Base-by-base conservation (phyloP, 2,888 invertebrate species). In the Noctua fimbriata region DNA sequence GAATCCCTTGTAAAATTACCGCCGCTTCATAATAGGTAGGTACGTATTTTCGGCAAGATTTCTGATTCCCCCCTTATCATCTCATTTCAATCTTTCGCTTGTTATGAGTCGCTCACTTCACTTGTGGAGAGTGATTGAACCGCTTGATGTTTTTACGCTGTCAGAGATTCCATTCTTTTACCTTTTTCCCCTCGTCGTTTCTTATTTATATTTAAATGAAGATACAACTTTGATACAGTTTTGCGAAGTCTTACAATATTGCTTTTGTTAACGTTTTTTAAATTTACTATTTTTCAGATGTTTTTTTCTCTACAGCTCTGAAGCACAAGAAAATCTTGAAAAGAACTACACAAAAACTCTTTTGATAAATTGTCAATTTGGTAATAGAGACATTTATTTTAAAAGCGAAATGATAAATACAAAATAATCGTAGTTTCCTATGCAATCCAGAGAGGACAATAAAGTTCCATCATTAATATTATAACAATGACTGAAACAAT, bases 1-100 rank as follows among this genome's bases (percentile, higher is more conserved):
- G 95, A 95, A 96, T 96, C 95, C 95, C 96, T 96, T 95, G 92
- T 92, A 94, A 95, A 95, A 96, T 96, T 94, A 96, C 96, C 96
- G 96, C 93, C 92, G 95, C 93, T 91, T 93, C 90, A 92, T 96
- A 96, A 95, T 95, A 94, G 93, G 93, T 93, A 93, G 91, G 94
- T 93, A 92, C 93, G 93, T 94, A 95, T 95, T 96, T 96, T 96
- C 93, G 96, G 95, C 94, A 94, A 96, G 95, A 96, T 96, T 95
- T 95, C 95, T 93, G 95, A 96, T 96, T 95, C 92, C 91, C 86
- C 88, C 89, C 89, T 95, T 96, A 97, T 97, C 96, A 93, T 92
- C 94, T 95, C 94, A 95, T 96, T 96, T 95, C 94, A 95, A 97
- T 96, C 96, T 96, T 93, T 92, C 93, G 94, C 94, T 94, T 95